Evolutionary conservation across 2,888 invertebrate species (phyloP), one percentile per base, ranked within the genome.

Genomic region (Cryptus viduatorius): DNA sequence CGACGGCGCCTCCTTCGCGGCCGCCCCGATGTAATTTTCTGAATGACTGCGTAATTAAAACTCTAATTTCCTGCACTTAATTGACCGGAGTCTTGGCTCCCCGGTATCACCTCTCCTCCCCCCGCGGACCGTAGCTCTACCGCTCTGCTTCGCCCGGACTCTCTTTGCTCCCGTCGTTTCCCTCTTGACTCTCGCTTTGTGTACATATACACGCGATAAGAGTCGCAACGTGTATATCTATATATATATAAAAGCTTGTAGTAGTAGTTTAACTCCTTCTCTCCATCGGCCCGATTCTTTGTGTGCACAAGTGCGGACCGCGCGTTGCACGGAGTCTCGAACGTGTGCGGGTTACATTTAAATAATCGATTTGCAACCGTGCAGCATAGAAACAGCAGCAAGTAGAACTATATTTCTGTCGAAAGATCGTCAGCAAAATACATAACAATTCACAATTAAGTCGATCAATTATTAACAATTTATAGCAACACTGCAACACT

Each of bases 21-120:
- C 91, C 89, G 79, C 84, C 87, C 92, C 93, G 91, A 93, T 93
- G 93, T 93, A 93, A 93, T 93, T 93, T 93, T 93, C 93, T 93
- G 93, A 93, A 93, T 93, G 93, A 93, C 93, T 93, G 93, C 93
- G 93, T 93, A 93, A 93, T 93, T 93, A 93, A 93, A 93, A 93
- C 93, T 93, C 93, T 93, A 93, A 93, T 93, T 93, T 93, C 93
- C 93, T 93, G 93, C 92, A 92, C 93, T 93, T 93, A 93, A 93
- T 93, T 93, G 93, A 93, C 93, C 93, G 92, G 91, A 93, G 93
- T 93, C 93, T 93, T 91, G 92, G 90, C 88, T 90, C 90, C 80
- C 87, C 68, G 80, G 75, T 65, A 65, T 73, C 69, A 37, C 68
- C 48, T 61, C 77, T 44, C 72, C 87, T 19, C 56, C 86, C 84